phyloP scores from a whole-genome alignment of 1,140 invertebrate genomes.

The Aplysia californica region DNA sequence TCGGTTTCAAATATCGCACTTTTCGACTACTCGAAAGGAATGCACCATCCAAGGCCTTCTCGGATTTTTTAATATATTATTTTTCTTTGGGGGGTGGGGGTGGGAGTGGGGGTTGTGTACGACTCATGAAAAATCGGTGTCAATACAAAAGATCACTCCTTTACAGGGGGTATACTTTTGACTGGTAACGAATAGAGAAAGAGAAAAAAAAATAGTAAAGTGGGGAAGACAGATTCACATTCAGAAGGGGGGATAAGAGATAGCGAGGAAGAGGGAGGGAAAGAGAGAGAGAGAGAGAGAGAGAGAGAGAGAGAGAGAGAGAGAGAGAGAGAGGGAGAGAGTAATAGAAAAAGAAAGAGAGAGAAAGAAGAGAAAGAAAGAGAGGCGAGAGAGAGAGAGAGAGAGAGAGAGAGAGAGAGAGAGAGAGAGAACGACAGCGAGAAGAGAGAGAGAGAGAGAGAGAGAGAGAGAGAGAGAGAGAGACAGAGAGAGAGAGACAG shows the following conservation, averaged over 20 bases:
- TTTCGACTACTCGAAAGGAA: no score
- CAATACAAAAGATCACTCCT: no score
- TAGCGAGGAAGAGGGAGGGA: neutral
- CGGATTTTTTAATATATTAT: no score
- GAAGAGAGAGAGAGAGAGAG: constrained; percentile 23
- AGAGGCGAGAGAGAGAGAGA: no score
- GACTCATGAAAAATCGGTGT: no score
- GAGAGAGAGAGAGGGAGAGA: constrained; percentile 23
- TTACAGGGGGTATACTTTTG: no score
- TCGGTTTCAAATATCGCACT: no score
- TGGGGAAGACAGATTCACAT: neutral
- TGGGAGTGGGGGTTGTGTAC: no score
- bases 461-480: constrained; percentile 27
- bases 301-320: constrained; percentile 33
- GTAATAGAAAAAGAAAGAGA: constrained; percentile 26
- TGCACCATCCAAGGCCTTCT: no score
- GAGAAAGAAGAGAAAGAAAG: constrained; percentile 11
- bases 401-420: no score
- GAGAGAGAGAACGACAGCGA: no score
- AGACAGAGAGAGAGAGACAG: constrained; percentile 22
- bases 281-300: constrained; percentile 9
- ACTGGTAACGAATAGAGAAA: neutral
- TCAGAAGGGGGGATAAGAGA: neutral
- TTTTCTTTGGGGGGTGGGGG: no score
- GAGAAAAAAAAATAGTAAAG: neutral